These are phyloP conservation scores for Toxonevra muliebris DNA, from an alignment of 2,888 invertebrate genomes.

Conservation along the genomic window DNA sequence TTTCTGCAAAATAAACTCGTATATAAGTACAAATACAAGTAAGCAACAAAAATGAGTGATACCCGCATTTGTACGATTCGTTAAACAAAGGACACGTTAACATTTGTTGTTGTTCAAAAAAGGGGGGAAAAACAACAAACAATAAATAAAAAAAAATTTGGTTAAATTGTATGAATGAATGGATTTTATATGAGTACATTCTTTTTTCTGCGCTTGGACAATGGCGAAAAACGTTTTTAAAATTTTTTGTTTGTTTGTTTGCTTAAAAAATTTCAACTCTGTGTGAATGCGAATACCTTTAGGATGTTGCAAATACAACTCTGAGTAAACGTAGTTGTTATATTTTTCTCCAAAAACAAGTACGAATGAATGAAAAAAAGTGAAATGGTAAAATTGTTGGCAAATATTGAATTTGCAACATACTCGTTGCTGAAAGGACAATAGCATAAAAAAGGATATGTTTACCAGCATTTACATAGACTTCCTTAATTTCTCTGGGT, in stretches of 20 bases:
- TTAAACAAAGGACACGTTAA: constrained; percentile 65
- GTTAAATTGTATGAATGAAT: constrained; percentile 36
- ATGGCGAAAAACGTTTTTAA: constrained; percentile 41
- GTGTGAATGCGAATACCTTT: constrained; percentile 40
- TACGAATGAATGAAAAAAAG: background rate
- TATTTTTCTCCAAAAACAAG: constrained; percentile 14
- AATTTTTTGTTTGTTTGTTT: constrained; percentile 47
- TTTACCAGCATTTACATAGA: constrained; percentile 53
- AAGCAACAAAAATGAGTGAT: constrained; percentile 37
- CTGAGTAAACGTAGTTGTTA: constrained; percentile 8
- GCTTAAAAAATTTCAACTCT: constrained; percentile 47
- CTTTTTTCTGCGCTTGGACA: constrained; percentile 1
- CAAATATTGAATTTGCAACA: constrained; percentile 64
- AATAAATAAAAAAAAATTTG: constrained; percentile 26
- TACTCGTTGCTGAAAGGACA: constrained; percentile 53
- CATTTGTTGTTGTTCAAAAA: constrained; percentile 27
- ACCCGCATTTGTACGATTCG: constrained; percentile 66
- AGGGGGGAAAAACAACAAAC: constrained; percentile 15
- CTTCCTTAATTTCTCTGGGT: background rate
- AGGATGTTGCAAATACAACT: constrained; percentile 26
- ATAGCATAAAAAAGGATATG: constrained; percentile 51
- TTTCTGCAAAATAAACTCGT: background rate
- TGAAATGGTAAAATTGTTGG: constrained; percentile 59
- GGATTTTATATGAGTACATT: constrained; percentile 30
- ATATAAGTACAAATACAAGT: too few relatives aligned